A percentile compares a stretch with the other conserved stretches of the same genome.
phyloP scores from a whole-genome alignment of 1,140 invertebrate species.

The Cyclina sinensis region DNA sequence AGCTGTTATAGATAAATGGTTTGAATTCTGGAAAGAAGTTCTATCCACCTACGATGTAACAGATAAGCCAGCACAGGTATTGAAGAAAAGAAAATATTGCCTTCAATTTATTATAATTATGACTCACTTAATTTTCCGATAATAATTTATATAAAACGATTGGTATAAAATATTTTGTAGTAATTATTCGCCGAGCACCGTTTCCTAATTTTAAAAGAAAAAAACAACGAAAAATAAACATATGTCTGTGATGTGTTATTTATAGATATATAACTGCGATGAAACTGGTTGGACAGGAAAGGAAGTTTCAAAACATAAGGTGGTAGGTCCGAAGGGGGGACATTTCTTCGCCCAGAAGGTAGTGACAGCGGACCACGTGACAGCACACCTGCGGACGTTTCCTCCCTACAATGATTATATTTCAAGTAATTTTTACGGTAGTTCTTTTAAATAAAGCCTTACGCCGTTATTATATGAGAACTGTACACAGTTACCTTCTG shows the following conservation, averaged over 20 bases:
- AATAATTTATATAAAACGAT: too few species aligned
- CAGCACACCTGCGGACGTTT: background rate
- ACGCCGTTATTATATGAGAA: too few species aligned
- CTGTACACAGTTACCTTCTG: too few species aligned
- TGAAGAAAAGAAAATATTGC: too few species aligned
- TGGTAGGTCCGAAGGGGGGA: background rate
- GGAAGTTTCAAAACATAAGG: background rate
- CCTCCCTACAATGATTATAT: background rate
- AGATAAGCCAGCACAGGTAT: background rate
- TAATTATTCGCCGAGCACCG: background rate
- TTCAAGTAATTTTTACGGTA: background rate
- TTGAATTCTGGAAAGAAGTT: background rate
- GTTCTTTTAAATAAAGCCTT: too few species aligned
- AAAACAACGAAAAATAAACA: background rate
- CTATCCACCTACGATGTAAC: background rate
- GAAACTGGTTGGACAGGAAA: conserved; percentile 31
- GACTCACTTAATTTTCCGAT: too few species aligned
- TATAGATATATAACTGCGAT: conserved; percentile 28
- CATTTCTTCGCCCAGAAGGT: background rate
- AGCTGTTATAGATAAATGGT: background rate
- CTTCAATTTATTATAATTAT: too few species aligned
- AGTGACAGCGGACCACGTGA: background rate
- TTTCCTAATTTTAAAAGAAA: background rate
- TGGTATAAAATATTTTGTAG: too few species aligned
- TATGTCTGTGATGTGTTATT: background rate